Evolutionary conservation across 1,140 invertebrate species (phyloP), one percentile per base, ranked within the genome.

Genomic region (Brachionus calyciflorus): DNA sequence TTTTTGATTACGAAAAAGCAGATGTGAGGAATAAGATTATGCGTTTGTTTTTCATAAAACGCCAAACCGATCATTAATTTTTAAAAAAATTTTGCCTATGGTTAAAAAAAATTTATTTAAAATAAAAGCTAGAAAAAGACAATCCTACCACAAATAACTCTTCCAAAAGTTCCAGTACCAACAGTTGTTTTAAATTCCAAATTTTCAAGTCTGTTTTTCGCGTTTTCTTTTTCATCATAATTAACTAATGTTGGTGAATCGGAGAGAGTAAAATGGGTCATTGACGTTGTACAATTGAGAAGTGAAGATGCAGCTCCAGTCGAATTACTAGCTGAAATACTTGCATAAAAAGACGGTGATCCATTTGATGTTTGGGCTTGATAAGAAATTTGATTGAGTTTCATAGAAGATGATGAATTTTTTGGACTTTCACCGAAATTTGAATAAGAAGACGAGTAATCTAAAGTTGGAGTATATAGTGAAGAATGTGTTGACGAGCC

Each of bases 91-190:
- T 7, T 80, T 95, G 87, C 89, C 98, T 98, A 85, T 98, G 95
- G 88, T 98, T 98, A 85, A 98, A 94, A 81, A 99, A 89, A 83
- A 98, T 98, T 88, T 98, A 98, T 95, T 98, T 98, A 79, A 95
- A 95, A 87, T 93, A 98, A 86, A 93, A 97, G 84, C 95, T 91
- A 88, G 95, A 90, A 92, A 26, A 91, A 90, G 88, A 98, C 98
- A 86, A 98, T 93, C 87, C 98, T 94, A 2, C 99, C 97, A 82
- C 99, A 93, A 96, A 99, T 99, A 0, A 99, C 97, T 77, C 97
- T 89, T n/a, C 97, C 97, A 86, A 99, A 99, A 0, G 95, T 98
- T 17, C 97, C 97, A 5, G 97, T 99, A 28, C 97, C 97, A 76
- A 99, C 88, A 65, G 60, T 65, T 12, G 60, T 65, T 24, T 65